These are phyloP conservation scores for Leuciscus idus DNA, from an alignment of 2,113 vertebrate species.

Conservation along the genomic window DNA sequence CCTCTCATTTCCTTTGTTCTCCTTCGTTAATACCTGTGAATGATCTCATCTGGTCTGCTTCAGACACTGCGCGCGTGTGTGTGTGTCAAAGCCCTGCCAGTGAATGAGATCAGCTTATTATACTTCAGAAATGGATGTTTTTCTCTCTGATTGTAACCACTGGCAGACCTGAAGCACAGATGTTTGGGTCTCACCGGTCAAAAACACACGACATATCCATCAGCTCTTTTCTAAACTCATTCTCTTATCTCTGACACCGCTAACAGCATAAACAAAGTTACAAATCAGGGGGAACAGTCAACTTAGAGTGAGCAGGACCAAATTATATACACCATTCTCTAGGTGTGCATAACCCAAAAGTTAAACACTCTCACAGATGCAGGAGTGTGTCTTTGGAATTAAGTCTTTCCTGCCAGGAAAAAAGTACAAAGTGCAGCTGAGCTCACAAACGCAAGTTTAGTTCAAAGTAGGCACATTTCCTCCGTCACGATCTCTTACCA, in stretches of 20 bases:
- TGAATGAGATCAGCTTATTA: slow-evolving; percentile 50
- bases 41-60: slow-evolving; percentile 49
- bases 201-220: slow-evolving; percentile 1
- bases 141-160: slow-evolving; percentile 48
- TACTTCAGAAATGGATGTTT: slow-evolving; percentile 44
- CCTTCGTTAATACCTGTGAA: slow-evolving; percentile 41
- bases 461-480: slow-evolving; percentile 55
- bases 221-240: slow-evolving; percentile 15
- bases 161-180: slow-evolving; percentile 40
- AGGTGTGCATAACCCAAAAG: neutral
- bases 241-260: neutral
- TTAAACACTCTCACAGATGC: slow-evolving; percentile 22
- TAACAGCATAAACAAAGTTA: neutral
- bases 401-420: slow-evolving; percentile 35
- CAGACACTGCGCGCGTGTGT: neutral
- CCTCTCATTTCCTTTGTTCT: slow-evolving; percentile 44
- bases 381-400: slow-evolving; percentile 16
- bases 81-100: slow-evolving; percentile 32
- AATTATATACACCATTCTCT: slow-evolving; percentile 13
- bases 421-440: slow-evolving; percentile 25
- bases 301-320: neutral
- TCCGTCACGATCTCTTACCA: slow-evolving; percentile 48
- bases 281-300: neutral
- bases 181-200: neutral
- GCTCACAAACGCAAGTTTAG: slow-evolving; percentile 24